A percentile compares a stretch with the other conserved stretches of the same genome.
phyloP scores from a whole-genome alignment of 23 tunicate genomes.

The Phallusia fumigata region DNA sequence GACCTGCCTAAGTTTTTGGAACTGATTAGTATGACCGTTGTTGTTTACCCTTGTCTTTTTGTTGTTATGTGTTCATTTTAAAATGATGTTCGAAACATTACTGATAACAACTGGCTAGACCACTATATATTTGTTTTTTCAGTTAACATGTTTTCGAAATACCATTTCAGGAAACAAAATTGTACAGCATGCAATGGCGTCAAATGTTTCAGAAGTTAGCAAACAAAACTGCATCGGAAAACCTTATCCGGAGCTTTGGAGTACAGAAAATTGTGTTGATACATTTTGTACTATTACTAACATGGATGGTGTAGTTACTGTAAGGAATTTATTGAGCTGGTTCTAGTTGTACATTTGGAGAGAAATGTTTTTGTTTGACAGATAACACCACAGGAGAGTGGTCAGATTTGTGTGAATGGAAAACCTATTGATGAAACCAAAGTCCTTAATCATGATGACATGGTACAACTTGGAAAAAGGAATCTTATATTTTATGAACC shows the following conservation, averaged over 20 bases:
- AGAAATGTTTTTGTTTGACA: background rate
- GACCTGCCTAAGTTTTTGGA: background rate
- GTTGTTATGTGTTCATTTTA: background rate
- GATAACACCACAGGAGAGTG: slow-evolving; percentile 72
- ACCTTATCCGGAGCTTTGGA: background rate
- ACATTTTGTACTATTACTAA: slow-evolving; percentile 76
- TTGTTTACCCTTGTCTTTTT: background rate
- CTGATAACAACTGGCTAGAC: too few species aligned
- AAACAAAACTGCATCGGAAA: background rate
- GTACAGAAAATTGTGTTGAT: background rate
- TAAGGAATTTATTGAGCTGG: background rate
- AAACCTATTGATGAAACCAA: slow-evolving; percentile 58
- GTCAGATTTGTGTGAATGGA: slow-evolving; percentile 61
- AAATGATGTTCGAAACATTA: background rate
- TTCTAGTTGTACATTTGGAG: background rate
- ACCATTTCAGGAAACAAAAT: slow-evolving; percentile 18
- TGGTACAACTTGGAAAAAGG: slow-evolving; percentile 64
- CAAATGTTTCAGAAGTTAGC: slow-evolving; percentile 86
- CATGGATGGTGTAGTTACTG: slow-evolving; percentile 90
- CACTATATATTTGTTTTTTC: too few species aligned
- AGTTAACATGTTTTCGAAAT: too few species aligned
- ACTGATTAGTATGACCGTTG: background rate
- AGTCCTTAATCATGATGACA: slow-evolving; percentile 61
- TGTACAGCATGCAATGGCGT: slow-evolving; percentile 36
- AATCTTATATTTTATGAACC: slow-evolving; percentile 76